phyloP scores from a whole-genome alignment of 2,888 invertebrate species.

The Drosophila niveifrons region DNA sequence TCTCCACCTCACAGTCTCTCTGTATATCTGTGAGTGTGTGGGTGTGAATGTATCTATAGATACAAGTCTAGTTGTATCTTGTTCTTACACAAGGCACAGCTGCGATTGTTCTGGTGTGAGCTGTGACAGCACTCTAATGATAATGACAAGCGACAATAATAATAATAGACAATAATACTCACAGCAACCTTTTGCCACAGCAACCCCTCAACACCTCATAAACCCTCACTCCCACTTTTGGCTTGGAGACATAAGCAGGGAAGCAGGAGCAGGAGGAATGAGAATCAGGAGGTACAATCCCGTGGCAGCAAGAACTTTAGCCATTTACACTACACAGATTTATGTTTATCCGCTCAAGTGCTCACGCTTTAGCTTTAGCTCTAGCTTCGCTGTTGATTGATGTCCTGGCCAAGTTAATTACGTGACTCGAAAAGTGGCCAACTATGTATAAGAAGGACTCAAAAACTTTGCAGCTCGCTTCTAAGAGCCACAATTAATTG shows the following conservation, averaged over 20 bases:
- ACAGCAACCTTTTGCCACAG: constrained; percentile 32
- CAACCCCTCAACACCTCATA: constrained; percentile 12
- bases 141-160: constrained; percentile 79
- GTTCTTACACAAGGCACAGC: constrained; percentile 43
- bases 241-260: not conserved
- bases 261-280: not conserved
- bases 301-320: constrained; percentile 59
- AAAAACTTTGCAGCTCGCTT: constrained; percentile 59
- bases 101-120: constrained; percentile 56
- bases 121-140: constrained; percentile 67
- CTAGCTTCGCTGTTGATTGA: constrained; percentile 65
- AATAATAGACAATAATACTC: constrained; percentile 77
- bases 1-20: not conserved
- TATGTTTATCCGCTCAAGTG: constrained; percentile 75
- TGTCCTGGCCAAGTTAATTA: constrained; percentile 76
- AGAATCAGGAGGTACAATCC: constrained; percentile 32
- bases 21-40: constrained; percentile 1
- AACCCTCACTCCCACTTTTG: not conserved
- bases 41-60: constrained; percentile 26
- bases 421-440: constrained; percentile 68
- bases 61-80: constrained; percentile 28
- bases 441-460: constrained; percentile 44
- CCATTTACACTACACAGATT: constrained; percentile 73
- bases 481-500: constrained; percentile 73
- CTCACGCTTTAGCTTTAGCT: constrained; percentile 39